Percentiles rank a stretch among this genome's conserved stretches.
These are phyloP conservation scores for Acrobeloides nanus DNA, from an alignment of 2,888 invertebrate genomes.

Conservation along the genomic window DNA sequence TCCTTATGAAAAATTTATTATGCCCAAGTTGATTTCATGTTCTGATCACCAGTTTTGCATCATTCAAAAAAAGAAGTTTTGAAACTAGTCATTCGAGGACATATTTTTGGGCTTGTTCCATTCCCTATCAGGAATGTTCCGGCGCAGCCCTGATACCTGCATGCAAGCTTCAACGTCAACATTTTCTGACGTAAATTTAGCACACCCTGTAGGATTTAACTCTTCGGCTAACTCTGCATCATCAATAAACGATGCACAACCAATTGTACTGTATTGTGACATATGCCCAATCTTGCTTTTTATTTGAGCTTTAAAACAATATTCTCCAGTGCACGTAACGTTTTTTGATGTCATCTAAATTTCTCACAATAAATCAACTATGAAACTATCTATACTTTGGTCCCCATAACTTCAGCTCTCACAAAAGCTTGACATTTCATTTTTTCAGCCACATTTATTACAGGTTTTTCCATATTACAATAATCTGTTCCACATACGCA, in stretches of 20 bases:
- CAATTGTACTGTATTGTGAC: constrained; percentile 33
- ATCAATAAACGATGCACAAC: constrained; percentile 42
- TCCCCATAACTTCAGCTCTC: constrained; percentile 32
- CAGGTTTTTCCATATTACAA: constrained; percentile 43
- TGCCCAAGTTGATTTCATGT: too few relatives aligned
- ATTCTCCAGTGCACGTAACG: constrained; percentile 34
- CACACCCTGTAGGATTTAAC: constrained; percentile 46
- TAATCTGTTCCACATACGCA: constrained; percentile 45
- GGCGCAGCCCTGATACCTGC: too few relatives aligned
- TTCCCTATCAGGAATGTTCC: too few relatives aligned
- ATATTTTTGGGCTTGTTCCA: too few relatives aligned
- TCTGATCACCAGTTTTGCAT: too few relatives aligned
- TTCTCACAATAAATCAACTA: neutral
- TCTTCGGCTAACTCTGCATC: constrained; percentile 42
- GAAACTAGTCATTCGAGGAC: too few relatives aligned
- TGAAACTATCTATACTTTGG: constrained; percentile 15
- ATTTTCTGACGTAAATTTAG: constrained; percentile 37
- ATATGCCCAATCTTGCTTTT: constrained; percentile 38
- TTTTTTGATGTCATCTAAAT: constrained; percentile 25
- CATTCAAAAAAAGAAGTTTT: too few relatives aligned
- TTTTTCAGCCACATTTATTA: constrained; percentile 29
- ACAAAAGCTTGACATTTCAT: constrained; percentile 39
- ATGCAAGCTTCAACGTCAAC: constrained; percentile 40
- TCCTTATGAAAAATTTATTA: too few relatives aligned
- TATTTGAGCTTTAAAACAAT: constrained; percentile 38